These are phyloP conservation scores for Oryzias woworae DNA, from an alignment of 2,113 vertebrate genomes.

Conservation along the genomic window DNA sequence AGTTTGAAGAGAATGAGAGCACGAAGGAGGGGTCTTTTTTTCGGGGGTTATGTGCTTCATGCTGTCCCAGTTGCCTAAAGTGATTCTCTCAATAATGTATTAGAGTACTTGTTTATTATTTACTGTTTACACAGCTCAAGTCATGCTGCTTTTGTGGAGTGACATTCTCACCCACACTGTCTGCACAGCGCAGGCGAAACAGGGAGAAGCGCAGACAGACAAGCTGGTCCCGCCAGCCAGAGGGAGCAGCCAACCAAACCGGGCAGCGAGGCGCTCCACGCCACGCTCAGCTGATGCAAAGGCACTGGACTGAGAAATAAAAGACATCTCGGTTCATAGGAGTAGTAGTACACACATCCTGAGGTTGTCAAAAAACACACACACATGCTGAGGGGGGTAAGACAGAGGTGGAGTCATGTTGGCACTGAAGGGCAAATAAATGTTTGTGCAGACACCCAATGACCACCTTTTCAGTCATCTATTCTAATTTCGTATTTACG, in stretches of 20 bases:
- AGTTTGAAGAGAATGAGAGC: slow-evolving; percentile 49
- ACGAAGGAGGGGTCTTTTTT: background rate
- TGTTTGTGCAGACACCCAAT: slow-evolving; percentile 62
- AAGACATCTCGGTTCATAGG: slow-evolving; percentile 73
- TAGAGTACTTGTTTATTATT: slow-evolving; percentile 80
- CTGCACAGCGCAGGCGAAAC: slow-evolving; percentile 62
- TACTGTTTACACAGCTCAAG: slow-evolving; percentile 78
- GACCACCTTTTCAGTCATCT: slow-evolving; percentile 2
- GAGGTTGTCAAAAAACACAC: slow-evolving; percentile 68
- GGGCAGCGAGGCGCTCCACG: slow-evolving; percentile 50
- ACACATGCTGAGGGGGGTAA: slow-evolving; percentile 45
- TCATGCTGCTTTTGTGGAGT: slow-evolving; percentile 70
- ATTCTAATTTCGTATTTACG: slow-evolving; percentile 22
- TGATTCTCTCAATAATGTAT: slow-evolving; percentile 81
- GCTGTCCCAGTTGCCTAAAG: slow-evolving; percentile 77
- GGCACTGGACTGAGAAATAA: slow-evolving; percentile 76
- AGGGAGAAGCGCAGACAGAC: slow-evolving; percentile 52
- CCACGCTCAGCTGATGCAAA: slow-evolving; percentile 66
- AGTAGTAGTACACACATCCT: slow-evolving; percentile 68
- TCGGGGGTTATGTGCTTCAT: slow-evolving; percentile 55
- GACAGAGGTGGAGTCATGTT: slow-evolving; percentile 20
- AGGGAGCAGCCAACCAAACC: slow-evolving; percentile 55
- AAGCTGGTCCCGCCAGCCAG: slow-evolving; percentile 41
- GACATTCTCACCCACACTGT: slow-evolving; percentile 61
- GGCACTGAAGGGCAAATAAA: slow-evolving; percentile 55